A percentile compares a stretch with the other conserved stretches of the same genome.
Evolutionary conservation across 2,113 vertebrate species (phyloP).

Genomic region (Macrotus californicus): DNA sequence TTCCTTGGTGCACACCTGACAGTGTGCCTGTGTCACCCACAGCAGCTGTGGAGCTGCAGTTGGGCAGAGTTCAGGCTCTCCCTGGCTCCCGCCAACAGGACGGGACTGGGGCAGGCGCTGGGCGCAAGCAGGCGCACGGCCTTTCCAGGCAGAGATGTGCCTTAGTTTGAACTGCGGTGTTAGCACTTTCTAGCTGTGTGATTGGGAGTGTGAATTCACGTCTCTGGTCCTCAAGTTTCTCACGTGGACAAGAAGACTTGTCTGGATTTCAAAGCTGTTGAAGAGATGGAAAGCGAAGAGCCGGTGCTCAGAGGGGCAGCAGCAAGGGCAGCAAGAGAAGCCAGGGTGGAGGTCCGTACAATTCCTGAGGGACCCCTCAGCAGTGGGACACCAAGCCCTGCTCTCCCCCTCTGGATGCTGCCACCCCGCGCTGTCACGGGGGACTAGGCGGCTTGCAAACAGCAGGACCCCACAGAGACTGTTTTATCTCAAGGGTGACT

Average conservation of each 20-base stretch:
- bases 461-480: not conserved
- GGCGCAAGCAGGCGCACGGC: not conserved
- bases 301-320: not conserved
- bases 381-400: not conserved
- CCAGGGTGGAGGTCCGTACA: not conserved
- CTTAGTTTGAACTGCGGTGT: not conserved
- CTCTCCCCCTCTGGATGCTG: not conserved
- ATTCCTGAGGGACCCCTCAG: not conserved
- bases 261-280: not conserved
- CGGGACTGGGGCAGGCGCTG: not conserved
- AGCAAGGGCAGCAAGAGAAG: not conserved
- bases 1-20: not conserved
- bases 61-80: not conserved
- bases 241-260: not conserved
- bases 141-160: not conserved
- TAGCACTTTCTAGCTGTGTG: not conserved
- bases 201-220: not conserved
- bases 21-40: not conserved
- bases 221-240: not conserved
- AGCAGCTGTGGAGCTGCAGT: not conserved
- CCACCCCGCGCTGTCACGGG: not conserved
- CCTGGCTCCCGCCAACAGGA: rapidly evolving
- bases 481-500: not conserved
- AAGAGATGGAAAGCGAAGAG: not conserved
- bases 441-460: too few species aligned